Evolutionary conservation across 2,888 invertebrate genomes (phyloP).

Genomic region (Pheosia tremula): DNA sequence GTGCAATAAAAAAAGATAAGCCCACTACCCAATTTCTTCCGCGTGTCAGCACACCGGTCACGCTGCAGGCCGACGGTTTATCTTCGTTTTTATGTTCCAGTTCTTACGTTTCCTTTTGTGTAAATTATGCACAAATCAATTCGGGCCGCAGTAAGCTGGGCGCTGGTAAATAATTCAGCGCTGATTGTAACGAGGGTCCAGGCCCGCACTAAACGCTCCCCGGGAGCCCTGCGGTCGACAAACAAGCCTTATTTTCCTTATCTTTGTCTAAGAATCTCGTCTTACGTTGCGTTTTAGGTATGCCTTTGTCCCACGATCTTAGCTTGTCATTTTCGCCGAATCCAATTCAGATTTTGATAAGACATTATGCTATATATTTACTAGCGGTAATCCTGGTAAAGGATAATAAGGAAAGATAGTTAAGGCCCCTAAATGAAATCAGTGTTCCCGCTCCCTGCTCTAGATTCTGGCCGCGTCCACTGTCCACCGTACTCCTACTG

Average conservation of each 20-base stretch:
- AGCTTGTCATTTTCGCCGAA: conserved; percentile 50
- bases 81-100: conserved; percentile 58
- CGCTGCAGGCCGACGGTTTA: conserved; percentile 50
- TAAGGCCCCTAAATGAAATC: conserved; percentile 60
- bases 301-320: conserved; percentile 45
- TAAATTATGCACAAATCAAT: conserved; percentile 82
- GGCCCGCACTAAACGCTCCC: conserved; percentile 72
- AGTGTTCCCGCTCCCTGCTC: conserved; percentile 54
- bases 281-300: conserved; percentile 43
- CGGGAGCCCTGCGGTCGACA: conserved; percentile 62
- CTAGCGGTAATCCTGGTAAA: conserved; percentile 37
- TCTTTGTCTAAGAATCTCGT: conserved; percentile 55
- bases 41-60: conserved; percentile 29
- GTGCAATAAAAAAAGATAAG: too few relatives aligned
- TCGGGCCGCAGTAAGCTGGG: conserved; percentile 66
- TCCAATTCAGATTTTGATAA: conserved; percentile 42
- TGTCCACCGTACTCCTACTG: conserved; percentile 64
- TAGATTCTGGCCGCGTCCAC: conserved; percentile 66
- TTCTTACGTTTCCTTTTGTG: conserved; percentile 60
- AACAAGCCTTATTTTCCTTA: conserved; percentile 66
- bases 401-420: conserved; percentile 26
- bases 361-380: conserved; percentile 20
- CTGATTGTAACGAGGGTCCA: conserved; percentile 79
- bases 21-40: conserved; percentile 26
- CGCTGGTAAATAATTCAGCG: conserved; percentile 78